phyloP scores from a whole-genome alignment of 2,113 vertebrate species.

The Meles meles region DNA sequence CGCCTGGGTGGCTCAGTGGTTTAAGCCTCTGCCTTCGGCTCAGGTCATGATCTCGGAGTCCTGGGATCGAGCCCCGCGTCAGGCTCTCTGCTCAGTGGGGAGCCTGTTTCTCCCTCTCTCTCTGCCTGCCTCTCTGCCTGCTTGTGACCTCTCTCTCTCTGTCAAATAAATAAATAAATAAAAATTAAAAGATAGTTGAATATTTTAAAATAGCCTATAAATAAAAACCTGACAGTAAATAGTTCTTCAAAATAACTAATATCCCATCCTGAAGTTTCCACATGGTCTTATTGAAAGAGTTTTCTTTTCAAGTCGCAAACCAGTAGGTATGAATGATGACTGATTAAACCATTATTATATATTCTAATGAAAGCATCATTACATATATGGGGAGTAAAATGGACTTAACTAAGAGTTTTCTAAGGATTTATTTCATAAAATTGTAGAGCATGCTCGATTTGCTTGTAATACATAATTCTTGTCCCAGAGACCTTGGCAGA shows the following conservation, averaged over 20 bases:
- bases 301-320: background rate
- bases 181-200: too few species aligned
- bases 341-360: background rate
- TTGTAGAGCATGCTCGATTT: conserved; percentile 4
- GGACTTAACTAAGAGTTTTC: background rate
- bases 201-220: background rate
- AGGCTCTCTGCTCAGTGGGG: too few species aligned
- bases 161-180: too few species aligned
- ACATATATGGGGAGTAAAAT: background rate
- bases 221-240: background rate
- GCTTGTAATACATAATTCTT: background rate
- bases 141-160: too few species aligned
- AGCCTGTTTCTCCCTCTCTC: too few species aligned
- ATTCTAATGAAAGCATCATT: background rate
- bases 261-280: background rate
- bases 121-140: too few species aligned
- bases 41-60: too few species aligned
- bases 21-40: too few species aligned
- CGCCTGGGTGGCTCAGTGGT: too few species aligned
- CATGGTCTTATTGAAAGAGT: background rate
- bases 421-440: conserved; percentile 8
- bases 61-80: too few species aligned
- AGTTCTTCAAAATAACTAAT: background rate
- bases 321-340: background rate
- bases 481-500: background rate